Evolutionary conservation across 2,888 invertebrate genomes (phyloP), one percentile per base, ranked within the genome.

Genomic region (Dryobota labecula): DNA sequence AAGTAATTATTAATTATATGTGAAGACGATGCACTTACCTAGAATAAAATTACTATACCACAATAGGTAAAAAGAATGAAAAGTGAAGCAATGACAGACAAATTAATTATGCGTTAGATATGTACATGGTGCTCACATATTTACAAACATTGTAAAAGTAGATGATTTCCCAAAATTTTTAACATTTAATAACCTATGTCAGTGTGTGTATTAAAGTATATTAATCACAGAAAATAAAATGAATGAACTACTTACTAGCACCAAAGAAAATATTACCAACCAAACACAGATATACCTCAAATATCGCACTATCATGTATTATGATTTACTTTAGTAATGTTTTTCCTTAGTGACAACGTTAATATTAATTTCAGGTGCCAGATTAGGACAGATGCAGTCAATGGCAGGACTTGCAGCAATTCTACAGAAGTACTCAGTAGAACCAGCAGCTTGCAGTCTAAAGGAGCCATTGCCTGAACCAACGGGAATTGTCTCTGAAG

Each of bases 341-440:
- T 20, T 27, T 70, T 27, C 36, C 13, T 18, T 5, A 54, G 30
- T n/a, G n/a, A 36, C 15, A 36, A 7, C 4, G 18, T 36, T 13
- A 4, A 41, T 53, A 4, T 62, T 54, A 2, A 54, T 90, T 89
- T n/a, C 85, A 95, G 95, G 94, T 80, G 94, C 91, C 41, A 91
- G 94, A 75, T 68, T 95, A 43, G 95, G 94, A 30, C 91, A 92
- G 65, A 93, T 95, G 92, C 93, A 94, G 78, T 92, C 94, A 0
- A 92, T 95, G 92, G 94, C 95, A 36, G 95, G 94, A 0, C 82
- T 95, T 20, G 93, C 91, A 47, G 89, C 92, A 27, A 86, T 93
- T 2, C 71, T 92, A 13, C 91, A 90, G 1, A 92, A 93, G 78
- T 93, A 86, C 47, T 85, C 89, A 6, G 91, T 94, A 2, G 92